Conservation (phyloP, 2,888 invertebrate species). For the Timema podura region DNA sequence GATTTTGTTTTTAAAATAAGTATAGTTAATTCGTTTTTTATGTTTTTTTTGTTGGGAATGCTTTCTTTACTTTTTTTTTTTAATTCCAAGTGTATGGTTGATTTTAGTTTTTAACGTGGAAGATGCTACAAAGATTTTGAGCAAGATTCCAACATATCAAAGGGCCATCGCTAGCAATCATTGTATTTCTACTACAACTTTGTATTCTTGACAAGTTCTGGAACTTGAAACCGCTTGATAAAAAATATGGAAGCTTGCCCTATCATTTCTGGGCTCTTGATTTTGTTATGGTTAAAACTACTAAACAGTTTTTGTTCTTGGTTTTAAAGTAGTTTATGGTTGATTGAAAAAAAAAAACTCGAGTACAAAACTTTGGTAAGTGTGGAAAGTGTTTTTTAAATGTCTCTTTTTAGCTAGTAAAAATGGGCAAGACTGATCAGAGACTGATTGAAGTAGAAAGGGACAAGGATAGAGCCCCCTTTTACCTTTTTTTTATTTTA, state of each 20-base stretch:
- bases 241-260: too few species aligned
- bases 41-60: conserved; percentile 70
- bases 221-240: too few species aligned
- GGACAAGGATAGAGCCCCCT: background rate
- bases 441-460: conserved; percentile 18
- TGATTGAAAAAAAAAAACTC: conserved; percentile 16
- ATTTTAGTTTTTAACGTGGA: too few species aligned
- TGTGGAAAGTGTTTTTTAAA: conserved; percentile 27
- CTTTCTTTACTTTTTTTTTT: conserved; percentile 49
- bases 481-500: conserved; percentile 5
- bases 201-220: too few species aligned
- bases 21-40: conserved; percentile 65
- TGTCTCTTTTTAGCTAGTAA: conserved; percentile 27
- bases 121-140: too few species aligned
- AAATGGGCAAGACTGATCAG: conserved; percentile 31
- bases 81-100: too few species aligned
- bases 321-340: conserved; percentile 1
- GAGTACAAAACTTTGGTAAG: conserved; percentile 30
- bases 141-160: too few species aligned
- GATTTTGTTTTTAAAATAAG: conserved; percentile 48
- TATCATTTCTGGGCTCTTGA: too few species aligned
- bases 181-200: too few species aligned
- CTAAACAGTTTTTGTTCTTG: too few species aligned
- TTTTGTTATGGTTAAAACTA: too few species aligned
- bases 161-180: too few species aligned